Conservation (phyloP, 2,113 vertebrate genomes). For the Notothenia coriiceps region DNA sequence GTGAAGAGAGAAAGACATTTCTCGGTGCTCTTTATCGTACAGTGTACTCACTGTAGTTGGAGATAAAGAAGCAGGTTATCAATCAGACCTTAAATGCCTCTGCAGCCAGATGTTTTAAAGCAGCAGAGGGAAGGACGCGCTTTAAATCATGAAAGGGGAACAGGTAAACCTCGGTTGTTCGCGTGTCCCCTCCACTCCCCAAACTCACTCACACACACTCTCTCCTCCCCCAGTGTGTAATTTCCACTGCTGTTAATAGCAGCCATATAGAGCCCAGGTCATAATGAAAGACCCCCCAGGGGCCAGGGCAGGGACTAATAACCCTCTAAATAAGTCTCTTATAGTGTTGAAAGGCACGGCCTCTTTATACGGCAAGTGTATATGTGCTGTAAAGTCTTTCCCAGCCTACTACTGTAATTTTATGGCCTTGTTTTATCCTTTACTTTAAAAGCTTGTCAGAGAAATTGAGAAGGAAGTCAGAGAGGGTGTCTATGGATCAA, state of each 20-base stretch:
- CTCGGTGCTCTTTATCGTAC: background rate
- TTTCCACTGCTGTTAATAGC: constrained; percentile 70
- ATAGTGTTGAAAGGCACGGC: constrained; percentile 71
- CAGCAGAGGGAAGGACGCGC: constrained; percentile 26
- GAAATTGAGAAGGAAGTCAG: constrained; percentile 22
- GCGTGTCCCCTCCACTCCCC: constrained; percentile 14
- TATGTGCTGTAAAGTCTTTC: constrained; percentile 71
- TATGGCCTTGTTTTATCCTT: constrained; percentile 56
- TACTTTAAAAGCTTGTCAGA: constrained; percentile 47
- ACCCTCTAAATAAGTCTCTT: constrained; percentile 76
- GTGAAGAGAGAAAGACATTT: background rate
- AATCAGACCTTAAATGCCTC: constrained; percentile 51
- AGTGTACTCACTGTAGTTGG: background rate
- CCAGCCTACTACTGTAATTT: constrained; percentile 57
- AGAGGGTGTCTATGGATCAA: constrained; percentile 42
- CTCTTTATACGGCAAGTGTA: constrained; percentile 65
- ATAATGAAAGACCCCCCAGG: constrained; percentile 76
- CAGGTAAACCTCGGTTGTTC: constrained; percentile 47
- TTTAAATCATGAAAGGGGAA: constrained; percentile 52
- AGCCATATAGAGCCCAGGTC: constrained; percentile 64
- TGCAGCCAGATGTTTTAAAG: constrained; percentile 66
- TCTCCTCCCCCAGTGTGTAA: constrained; percentile 23
- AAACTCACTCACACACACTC: constrained; percentile 10
- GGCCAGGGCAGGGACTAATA: constrained; percentile 73
- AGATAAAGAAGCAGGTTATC: constrained; percentile 52